These are phyloP conservation scores for Rhabdophis nuchalis DNA, from an alignment of 2,797 vertebrate genomes.

Conservation along the genomic window DNA sequence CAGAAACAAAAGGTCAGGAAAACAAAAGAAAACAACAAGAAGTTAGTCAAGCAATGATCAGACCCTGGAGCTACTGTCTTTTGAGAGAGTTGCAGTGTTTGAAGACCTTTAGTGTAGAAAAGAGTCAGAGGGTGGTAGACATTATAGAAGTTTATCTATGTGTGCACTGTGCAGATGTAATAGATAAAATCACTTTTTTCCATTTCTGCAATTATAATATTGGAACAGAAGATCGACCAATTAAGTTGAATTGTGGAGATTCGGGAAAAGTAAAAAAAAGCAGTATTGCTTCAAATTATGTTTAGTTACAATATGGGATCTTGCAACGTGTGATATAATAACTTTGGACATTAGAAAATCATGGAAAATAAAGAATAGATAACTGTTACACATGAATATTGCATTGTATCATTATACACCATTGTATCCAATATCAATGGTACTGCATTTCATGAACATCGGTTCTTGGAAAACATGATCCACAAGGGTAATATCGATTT, in stretches of 20 bases:
- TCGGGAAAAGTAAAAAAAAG: not conserved
- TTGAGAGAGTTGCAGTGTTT: not conserved
- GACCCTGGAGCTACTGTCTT: not conserved
- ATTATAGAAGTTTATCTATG: not conserved
- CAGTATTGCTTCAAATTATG: not conserved
- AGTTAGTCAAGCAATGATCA: not conserved
- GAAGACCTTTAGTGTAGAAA: not conserved
- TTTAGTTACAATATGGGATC: not conserved
- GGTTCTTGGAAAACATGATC: not conserved
- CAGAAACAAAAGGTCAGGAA: not conserved
- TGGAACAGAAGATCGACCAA: not conserved
- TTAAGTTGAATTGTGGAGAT: not conserved
- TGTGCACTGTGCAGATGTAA: not conserved
- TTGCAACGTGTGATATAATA: not conserved
- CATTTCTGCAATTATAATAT: not conserved
- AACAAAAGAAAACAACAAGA: not conserved
- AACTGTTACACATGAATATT: not conserved
- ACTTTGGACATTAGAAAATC: not conserved
- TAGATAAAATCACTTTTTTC: not conserved
- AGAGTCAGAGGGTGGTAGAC: not conserved
- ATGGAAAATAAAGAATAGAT: not conserved
- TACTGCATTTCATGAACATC: not conserved
- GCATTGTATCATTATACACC: not conserved
- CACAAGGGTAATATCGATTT: not conserved
- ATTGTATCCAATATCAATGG: not conserved